Evolutionary conservation across 2,888 invertebrate genomes (phyloP), one percentile per base, ranked within the genome.

Genomic region (Drosophila eohydei): DNA sequence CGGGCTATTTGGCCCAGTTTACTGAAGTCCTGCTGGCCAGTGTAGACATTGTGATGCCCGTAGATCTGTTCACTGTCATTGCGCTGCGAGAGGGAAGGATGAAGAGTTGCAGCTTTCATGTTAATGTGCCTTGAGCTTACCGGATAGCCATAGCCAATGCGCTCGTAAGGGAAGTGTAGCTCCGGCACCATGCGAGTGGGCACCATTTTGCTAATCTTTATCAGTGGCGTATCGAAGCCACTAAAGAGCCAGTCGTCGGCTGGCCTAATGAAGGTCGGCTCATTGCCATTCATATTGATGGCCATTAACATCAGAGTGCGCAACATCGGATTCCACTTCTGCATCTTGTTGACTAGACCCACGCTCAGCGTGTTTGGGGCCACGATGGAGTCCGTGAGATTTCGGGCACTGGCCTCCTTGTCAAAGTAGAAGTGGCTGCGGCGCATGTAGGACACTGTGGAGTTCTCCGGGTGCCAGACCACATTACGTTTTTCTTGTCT

Each of bases 71-170:
- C 74, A 0, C 96, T 96, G 63, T 95, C 95, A 90, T 97, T 98
- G 88, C 97, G 95, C 97, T 97, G 92, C 0, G 93, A 9, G 2
- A 21, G n/a, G 7, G 6, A 26, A 11, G n/a, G 1, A 3, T 28
- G 21, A 0, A 4, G 21, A 14, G n/a, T 8, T 9, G n/a, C 6
- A n/a, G 26, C 4, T 9, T 14, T 26, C 14, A 32, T 0, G 3
- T 51, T 34, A 8, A 4, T 26, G 26, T 14, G 11, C 8, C 0
- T 21, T 3, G 2, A 21, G 0, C 84, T 86, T 92, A 95, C 95
- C 91, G 92, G 93, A 88, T 97, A 97, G 92, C 97, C 97, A 95
- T 97, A 96, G 12, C 96, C 98, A 88, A 98, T 97, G 83, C 94
- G 95, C 84, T 97, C 97, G 76, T 95, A 95, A 0, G 94, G 94